Evolutionary conservation across 2,797 vertebrate species (phyloP).

Genomic region (Linurgus olivaceus): DNA sequence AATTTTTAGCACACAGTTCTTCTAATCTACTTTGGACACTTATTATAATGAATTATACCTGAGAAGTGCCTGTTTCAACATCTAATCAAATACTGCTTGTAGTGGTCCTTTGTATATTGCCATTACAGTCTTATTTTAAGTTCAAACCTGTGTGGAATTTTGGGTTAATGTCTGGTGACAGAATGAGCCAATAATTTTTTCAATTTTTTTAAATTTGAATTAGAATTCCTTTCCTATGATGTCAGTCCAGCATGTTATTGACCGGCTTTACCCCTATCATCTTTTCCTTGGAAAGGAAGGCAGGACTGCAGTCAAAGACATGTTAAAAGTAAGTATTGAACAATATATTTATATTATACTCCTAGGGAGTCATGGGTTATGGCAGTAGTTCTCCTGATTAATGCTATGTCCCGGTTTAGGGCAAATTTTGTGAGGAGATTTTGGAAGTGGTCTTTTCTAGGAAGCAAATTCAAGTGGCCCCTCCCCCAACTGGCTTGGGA

Average conservation of each 20-base stretch:
- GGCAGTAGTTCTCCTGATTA: neutral
- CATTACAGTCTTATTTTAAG: neutral
- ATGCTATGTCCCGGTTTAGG: neutral
- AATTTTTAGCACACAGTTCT: neutral
- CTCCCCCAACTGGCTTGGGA: accelerated
- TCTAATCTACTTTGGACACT: neutral
- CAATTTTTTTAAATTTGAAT: neutral
- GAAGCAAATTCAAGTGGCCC: neutral
- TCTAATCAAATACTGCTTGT: neutral
- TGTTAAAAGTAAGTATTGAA: constrained; percentile 83
- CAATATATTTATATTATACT: neutral
- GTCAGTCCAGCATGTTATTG: constrained; percentile 83
- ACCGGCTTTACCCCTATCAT: constrained; percentile 89
- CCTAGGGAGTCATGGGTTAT: neutral
- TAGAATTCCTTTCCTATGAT: constrained; percentile 90
- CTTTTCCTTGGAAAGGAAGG: constrained; percentile 90
- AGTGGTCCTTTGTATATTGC: neutral
- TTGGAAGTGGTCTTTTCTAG: accelerated
- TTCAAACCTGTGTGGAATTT: neutral
- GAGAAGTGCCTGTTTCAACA: neutral
- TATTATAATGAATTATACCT: neutral
- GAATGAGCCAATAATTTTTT: neutral
- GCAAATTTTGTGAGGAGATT: neutral
- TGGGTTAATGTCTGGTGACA: neutral
- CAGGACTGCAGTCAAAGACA: constrained; percentile 83